A percentile compares a stretch with the other conserved stretches of the same genome.
These are phyloP conservation scores for Rhimphoctona megacephalus DNA, from an alignment of 2,888 invertebrate species.

Conservation along the genomic window DNA sequence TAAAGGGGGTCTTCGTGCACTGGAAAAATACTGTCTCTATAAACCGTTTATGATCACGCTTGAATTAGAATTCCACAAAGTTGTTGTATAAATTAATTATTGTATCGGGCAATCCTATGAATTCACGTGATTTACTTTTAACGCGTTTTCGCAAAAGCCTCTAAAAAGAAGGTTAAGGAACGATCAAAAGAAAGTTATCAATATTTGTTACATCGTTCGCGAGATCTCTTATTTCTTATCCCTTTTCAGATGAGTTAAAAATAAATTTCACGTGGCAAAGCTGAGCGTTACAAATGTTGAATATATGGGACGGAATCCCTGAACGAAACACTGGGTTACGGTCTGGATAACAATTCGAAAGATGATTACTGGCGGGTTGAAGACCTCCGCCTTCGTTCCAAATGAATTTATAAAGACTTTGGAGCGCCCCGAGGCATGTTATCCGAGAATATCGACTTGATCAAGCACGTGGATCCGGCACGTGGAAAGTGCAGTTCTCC, in stretches of 20 bases:
- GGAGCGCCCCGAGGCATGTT: background rate
- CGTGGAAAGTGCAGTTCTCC: constrained; percentile 57
- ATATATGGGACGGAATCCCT: background rate
- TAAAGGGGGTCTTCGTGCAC: background rate
- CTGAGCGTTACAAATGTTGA: background rate
- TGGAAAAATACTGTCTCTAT: background rate
- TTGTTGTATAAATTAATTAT: background rate
- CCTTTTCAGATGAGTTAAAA: background rate
- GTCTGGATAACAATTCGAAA: constrained; percentile 3
- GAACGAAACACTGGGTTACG: background rate
- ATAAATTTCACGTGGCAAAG: background rate
- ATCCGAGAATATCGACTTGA: constrained; percentile 48
- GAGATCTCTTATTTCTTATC: background rate
- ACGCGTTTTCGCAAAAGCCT: background rate
- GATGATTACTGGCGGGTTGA: constrained; percentile 54
- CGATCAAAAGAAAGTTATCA: background rate
- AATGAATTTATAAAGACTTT: constrained; percentile 78
- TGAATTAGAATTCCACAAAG: background rate
- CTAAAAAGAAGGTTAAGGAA: background rate
- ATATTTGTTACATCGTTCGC: background rate
- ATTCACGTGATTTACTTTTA: background rate
- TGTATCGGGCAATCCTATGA: background rate
- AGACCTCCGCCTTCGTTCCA: constrained; percentile 71
- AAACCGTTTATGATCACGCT: background rate
- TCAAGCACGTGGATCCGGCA: constrained; percentile 46